Conservation (phyloP, 2,113 vertebrate genomes). For the Chinchilla lanigera region DNA sequence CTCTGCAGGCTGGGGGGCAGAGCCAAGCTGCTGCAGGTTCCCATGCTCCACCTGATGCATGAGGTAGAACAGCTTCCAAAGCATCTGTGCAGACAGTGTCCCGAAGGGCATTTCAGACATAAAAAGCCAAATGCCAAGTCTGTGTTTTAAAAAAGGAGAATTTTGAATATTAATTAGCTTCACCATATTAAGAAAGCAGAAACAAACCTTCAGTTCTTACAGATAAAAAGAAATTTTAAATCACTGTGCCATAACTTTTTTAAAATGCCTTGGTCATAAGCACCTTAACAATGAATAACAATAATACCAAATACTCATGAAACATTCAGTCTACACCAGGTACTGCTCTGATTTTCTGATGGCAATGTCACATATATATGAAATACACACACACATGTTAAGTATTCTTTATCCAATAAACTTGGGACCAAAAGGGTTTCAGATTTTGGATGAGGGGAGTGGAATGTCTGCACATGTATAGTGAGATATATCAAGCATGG, state of each 20-base stretch:
- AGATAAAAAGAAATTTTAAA: background rate
- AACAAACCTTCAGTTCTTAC: background rate
- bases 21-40: conserved; percentile 86
- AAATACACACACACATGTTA: background rate
- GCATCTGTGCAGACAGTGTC: conserved; percentile 94
- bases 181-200: background rate
- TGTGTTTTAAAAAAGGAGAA: conserved; percentile 77
- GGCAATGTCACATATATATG: background rate
- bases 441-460: background rate
- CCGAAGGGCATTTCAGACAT: conserved; percentile 99
- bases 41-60: conserved; percentile 94
- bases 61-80: conserved; percentile 96
- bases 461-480: background rate
- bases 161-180: background rate
- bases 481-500: background rate
- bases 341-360: background rate
- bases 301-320: background rate
- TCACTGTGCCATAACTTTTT: background rate
- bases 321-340: background rate
- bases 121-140: conserved; percentile 98
- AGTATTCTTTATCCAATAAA: background rate
- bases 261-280: background rate
- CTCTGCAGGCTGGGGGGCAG: conserved; percentile 80
- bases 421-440: background rate
- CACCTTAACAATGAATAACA: background rate